A percentile compares a stretch with the other conserved stretches of the same genome.
Evolutionary conservation across 30 jellyfish, hydroid and myxozoan species (phyloP).

Genomic region (Hydra vulgaris): DNA sequence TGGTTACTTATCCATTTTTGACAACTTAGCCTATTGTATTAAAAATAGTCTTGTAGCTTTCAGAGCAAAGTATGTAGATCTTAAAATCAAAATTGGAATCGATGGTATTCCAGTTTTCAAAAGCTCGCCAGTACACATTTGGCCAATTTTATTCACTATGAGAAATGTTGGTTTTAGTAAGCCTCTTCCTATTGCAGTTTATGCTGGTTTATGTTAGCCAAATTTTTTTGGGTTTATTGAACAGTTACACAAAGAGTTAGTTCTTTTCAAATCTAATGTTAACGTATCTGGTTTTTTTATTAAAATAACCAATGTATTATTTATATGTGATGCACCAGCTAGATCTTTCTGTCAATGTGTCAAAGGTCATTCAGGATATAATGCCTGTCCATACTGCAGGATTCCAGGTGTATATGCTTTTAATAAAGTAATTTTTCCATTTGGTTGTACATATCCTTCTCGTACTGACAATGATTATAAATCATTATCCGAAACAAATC

Average conservation of each 20-base stretch:
- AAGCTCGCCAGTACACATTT: background rate
- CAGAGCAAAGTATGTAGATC: background rate
- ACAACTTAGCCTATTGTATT: too few species aligned
- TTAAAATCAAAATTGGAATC: background rate
- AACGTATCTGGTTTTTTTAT: background rate
- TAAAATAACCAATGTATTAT: background rate
- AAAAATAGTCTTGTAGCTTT: background rate
- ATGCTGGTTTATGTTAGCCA: background rate
- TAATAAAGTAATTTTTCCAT: background rate
- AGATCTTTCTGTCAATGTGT: background rate
- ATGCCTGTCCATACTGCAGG: background rate
- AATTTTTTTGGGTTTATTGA: background rate
- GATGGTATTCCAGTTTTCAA: background rate
- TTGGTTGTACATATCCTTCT: background rate
- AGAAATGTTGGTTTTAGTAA: background rate
- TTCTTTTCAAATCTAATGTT: background rate
- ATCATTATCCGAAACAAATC: background rate
- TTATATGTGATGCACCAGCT: background rate
- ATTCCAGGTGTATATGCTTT: background rate
- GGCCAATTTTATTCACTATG: background rate
- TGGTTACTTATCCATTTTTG: too few species aligned
- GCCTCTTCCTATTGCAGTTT: background rate
- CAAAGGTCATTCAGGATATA: background rate
- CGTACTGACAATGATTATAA: background rate
- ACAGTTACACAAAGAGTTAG: background rate